These are phyloP conservation scores for Coboldia fuscipes DNA, from an alignment of 1,140 invertebrate species.

Conservation along the genomic window DNA sequence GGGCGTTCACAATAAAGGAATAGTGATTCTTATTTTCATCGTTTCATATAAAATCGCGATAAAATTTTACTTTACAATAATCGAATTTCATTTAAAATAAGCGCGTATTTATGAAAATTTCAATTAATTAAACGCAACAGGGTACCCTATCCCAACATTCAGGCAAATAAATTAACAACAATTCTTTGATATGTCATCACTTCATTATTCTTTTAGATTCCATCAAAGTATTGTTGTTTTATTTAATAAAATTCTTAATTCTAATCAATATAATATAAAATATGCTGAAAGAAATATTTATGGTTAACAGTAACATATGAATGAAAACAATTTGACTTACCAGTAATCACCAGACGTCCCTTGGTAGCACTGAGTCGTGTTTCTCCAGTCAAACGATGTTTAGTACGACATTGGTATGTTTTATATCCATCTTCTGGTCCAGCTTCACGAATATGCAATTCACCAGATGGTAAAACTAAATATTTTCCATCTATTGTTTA, in stretches of 20 bases:
- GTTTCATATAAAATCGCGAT: no score
- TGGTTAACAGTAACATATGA: not conserved
- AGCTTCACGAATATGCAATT: constrained; percentile 82
- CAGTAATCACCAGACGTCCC: constrained; percentile 84
- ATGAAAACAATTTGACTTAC: constrained; percentile 34
- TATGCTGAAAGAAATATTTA: not conserved
- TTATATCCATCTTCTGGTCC: constrained; percentile 85
- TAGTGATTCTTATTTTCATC: no score
- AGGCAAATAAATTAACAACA: constrained; percentile 51
- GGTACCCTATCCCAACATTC: constrained; percentile 97
- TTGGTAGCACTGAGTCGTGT: constrained; percentile 82
- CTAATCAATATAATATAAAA: not conserved
- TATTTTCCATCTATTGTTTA: constrained; percentile 69
- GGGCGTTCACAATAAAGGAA: no score
- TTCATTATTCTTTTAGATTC: not conserved
- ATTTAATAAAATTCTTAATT: not conserved
- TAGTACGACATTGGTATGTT: constrained; percentile 82
- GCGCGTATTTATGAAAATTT: no score
- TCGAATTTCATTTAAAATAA: no score
- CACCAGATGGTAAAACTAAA: constrained; percentile 76
- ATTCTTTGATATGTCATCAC: constrained; percentile 8
- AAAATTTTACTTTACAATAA: no score
- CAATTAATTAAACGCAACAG: constrained; percentile 21
- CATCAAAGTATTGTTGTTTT: not conserved
- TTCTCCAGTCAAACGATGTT: constrained; percentile 82